Base-by-base conservation (phyloP, 2,797 vertebrate genomes). In the Paratrypauchen microcephalus region DNA sequence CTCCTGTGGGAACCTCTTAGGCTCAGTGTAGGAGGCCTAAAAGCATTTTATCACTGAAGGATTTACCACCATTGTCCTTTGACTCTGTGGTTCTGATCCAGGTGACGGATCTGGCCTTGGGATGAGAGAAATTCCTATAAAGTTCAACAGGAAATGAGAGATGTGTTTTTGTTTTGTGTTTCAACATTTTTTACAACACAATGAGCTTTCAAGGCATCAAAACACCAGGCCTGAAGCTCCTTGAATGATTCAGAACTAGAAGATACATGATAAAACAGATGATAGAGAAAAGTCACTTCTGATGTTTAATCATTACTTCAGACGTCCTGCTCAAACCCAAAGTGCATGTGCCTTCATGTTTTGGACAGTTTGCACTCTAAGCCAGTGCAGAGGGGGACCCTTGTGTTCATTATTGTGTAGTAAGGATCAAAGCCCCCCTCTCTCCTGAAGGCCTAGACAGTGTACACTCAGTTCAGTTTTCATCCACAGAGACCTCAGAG, bases 241-340 rank as follows among this genome's bases (percentile, higher is more conserved):
- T 0, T 57, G 26, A 57, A 57, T 57, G 55, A 57, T 57, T 57
- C 24, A 57, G 5, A 57, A 1, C 19, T 19, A 26, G 24, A 30
- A 16, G 24, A 58, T 15, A 24, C 15, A 16, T 11, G 3, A 36
- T n/a, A 36, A 32, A 24, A 60, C 15, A 30, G 28, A 19, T 36
- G 28, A 60, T 60, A 60, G 2, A n/a, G 9, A 32, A 60, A 18
- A 60, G 5, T 23, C 32, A 61, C 59, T 61, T 61, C 59, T 19
- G 28, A 32, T 36, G 11, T 7, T 52, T 32, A 59, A 60, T 18
- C 56, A 82, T 82, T 80, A 73, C 61, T 15, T 47, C 19, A 5
- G 21, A 23, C 41, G 12, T 12, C 24, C 23, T 48, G 5, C 39
- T 23, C 15, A 41, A 41, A 62, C 13, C 60, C 36, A 41, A 62